These are phyloP conservation scores for Dipodomys stephensi DNA, from an alignment of 2,113 vertebrate species.

Conservation along the genomic window DNA sequence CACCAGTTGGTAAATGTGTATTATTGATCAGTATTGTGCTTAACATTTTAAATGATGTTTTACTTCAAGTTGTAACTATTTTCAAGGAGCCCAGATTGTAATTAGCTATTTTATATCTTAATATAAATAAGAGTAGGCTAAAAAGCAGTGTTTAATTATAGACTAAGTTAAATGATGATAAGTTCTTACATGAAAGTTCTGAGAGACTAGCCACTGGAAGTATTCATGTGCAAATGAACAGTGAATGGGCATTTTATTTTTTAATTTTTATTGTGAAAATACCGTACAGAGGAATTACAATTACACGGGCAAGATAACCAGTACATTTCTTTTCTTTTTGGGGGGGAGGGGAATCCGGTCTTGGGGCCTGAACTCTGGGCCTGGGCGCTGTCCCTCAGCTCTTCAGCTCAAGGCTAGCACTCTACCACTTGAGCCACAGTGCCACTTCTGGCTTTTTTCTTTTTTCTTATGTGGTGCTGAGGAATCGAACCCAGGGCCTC, in stretches of 20 bases:
- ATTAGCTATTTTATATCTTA: background rate
- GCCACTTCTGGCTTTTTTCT: too few relatives aligned
- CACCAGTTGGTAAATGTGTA: background rate
- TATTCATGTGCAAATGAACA: background rate
- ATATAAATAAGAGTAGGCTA: constrained; percentile 15
- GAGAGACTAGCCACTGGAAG: background rate
- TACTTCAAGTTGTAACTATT: background rate
- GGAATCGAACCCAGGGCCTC: too few relatives aligned
- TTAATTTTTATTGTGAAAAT: too few relatives aligned
- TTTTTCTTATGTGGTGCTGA: too few relatives aligned
- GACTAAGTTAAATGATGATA: constrained; percentile 20
- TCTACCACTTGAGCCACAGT: too few relatives aligned
- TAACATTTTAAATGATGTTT: background rate
- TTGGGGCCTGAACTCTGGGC: too few relatives aligned
- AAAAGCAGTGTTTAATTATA: constrained; percentile 34
- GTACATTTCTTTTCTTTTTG: too few relatives aligned
- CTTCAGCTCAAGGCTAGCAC: too few relatives aligned
- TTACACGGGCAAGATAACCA: too few relatives aligned
- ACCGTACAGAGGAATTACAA: too few relatives aligned
- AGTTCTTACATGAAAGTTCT: background rate
- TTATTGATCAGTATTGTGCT: constrained; percentile 16
- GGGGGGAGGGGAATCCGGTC: too few relatives aligned
- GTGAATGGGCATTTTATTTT: background rate
- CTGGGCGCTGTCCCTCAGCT: too few relatives aligned
- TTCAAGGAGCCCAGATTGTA: constrained; percentile 6